phyloP scores from a whole-genome alignment of 2,113 vertebrate species.

The Cryptomyrus ogoouensis region DNA sequence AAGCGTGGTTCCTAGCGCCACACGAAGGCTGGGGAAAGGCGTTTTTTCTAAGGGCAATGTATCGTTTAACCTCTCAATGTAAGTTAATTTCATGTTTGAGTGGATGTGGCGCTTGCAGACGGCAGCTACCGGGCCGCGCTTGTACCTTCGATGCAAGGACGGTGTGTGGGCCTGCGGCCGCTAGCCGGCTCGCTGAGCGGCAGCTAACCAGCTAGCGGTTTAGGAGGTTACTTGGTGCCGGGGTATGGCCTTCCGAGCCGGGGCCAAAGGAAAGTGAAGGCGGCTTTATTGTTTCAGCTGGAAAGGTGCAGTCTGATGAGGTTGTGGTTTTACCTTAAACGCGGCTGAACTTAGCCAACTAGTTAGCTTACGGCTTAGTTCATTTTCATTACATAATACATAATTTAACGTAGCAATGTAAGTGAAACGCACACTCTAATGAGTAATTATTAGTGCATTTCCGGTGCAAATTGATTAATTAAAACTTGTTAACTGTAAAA shows the following conservation, averaged over 20 bases:
- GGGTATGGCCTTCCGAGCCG: neutral
- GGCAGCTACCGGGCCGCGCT: neutral
- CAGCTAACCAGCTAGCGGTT: neutral
- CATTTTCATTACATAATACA: neutral
- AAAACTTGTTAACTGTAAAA: neutral
- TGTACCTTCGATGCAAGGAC: neutral
- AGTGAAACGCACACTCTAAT: neutral
- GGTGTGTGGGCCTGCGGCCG: slow-evolving; percentile 20
- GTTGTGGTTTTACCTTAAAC: neutral
- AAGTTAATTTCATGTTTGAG: neutral
- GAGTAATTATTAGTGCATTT: neutral
- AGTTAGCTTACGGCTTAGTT: neutral
- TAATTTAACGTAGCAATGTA: neutral
- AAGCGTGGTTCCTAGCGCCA: slow-evolving; percentile 11
- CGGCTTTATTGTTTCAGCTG: neutral
- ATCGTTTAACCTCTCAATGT: neutral
- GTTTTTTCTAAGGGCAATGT: neutral
- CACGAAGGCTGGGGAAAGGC: neutral
- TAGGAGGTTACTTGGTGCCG: neutral
- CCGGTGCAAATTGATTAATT: neutral
- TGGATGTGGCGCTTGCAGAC: neutral
- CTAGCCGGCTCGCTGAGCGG: neutral
- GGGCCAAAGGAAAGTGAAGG: neutral
- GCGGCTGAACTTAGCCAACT: neutral
- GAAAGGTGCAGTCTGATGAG: neutral